Percentiles rank a stretch among this genome's conserved stretches.
phyloP scores from a whole-genome alignment of 1,140 invertebrate species.

The Papilio helenus region DNA sequence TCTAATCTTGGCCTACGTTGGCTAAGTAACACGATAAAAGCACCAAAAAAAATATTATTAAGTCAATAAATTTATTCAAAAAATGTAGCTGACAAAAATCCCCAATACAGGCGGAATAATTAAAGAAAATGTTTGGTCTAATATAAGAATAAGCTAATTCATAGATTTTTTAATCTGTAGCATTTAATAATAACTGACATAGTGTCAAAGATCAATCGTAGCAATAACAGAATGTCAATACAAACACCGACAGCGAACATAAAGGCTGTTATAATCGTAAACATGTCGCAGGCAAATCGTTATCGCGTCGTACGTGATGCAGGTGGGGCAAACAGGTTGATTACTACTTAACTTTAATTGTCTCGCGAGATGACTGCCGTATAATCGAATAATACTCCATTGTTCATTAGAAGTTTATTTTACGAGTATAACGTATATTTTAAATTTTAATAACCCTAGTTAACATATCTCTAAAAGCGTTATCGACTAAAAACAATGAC shows the following conservation, averaged over 20 bases:
- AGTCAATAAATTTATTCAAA: not conserved
- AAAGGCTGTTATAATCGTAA: not conserved
- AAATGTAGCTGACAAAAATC: not conserved
- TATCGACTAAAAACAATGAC: not conserved
- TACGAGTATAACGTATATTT: not conserved
- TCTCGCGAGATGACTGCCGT: not conserved
- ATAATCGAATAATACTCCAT: not conserved
- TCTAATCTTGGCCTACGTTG: not conserved
- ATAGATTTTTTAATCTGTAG: not conserved
- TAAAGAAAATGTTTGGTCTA: too few relatives aligned
- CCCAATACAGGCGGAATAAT: too few relatives aligned
- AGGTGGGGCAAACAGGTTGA: conserved; percentile 2
- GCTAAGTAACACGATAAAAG: not conserved
- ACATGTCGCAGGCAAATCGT: not conserved
- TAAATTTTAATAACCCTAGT: not conserved
- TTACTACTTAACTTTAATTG: not conserved
- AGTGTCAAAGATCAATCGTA: conserved; percentile 17
- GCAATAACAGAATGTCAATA: conserved; percentile 5
- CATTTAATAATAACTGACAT: not conserved
- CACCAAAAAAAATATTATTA: not conserved
- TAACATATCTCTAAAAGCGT: not conserved
- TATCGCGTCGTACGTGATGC: conserved; percentile 3
- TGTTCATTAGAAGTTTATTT: not conserved
- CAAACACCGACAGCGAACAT: not conserved
- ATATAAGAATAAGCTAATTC: too few relatives aligned